phyloP scores from a whole-genome alignment of 1,140 invertebrate genomes.

The Vanessa tameamea region DNA sequence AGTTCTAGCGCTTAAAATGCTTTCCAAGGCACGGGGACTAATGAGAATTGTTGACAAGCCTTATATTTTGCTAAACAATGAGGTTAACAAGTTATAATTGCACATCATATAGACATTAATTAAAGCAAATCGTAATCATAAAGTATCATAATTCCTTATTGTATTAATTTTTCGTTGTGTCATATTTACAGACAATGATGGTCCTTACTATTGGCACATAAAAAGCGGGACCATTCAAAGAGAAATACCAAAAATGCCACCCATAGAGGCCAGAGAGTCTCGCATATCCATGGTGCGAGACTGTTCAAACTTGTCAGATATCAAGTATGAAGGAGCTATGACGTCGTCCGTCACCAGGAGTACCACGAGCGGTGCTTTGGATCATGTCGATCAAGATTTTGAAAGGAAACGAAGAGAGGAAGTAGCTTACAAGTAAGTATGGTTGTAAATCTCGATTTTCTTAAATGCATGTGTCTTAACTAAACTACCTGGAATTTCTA shows the following conservation, averaged over 20 bases:
- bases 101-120: too few relatives aligned
- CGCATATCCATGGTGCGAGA: conserved; percentile 73
- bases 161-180: neutral
- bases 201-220: conserved; percentile 99
- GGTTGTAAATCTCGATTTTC: neutral
- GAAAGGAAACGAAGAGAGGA: conserved; percentile 86
- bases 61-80: too few relatives aligned
- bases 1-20: too few relatives aligned
- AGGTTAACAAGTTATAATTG: too few relatives aligned
- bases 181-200: conserved; percentile 88
- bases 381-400: conserved; percentile 85
- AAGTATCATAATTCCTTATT: too few relatives aligned
- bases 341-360: conserved; percentile 87
- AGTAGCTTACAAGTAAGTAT: conserved; percentile 86
- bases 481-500: too few relatives aligned
- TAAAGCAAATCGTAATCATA: too few relatives aligned
- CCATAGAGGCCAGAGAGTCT: conserved; percentile 65
- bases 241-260: conserved; percentile 86
- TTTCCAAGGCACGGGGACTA: too few relatives aligned
- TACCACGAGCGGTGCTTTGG: conserved; percentile 89
- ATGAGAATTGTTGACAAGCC: too few relatives aligned
- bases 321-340: conserved; percentile 83
- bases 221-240: conserved; percentile 98
- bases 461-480: too few relatives aligned
- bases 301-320: conserved; percentile 66